phyloP scores from a whole-genome alignment of 2,797 vertebrate genomes.

The Neosalanx taihuensis region DNA sequence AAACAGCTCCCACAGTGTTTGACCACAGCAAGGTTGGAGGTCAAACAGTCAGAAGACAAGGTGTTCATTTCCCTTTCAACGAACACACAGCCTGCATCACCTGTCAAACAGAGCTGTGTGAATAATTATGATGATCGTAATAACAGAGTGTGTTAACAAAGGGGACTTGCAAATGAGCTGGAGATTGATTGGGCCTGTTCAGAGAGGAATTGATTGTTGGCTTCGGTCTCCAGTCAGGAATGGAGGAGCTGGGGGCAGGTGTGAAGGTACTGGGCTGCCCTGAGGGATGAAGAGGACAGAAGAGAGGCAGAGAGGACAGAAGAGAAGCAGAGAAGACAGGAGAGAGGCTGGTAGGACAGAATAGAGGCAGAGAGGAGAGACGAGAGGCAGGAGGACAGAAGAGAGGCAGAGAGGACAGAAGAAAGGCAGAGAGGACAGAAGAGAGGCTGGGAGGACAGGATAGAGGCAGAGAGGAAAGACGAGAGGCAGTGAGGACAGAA shows the following conservation, averaged over 20 bases:
- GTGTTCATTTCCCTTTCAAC: background rate
- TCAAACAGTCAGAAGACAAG: background rate
- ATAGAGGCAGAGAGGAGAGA: background rate
- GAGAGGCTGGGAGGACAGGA: background rate
- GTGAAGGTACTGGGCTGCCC: background rate
- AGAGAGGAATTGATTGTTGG: conserved; percentile 54
- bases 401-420: conserved; percentile 1
- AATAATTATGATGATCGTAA: conserved; percentile 60
- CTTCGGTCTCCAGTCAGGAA: conserved; percentile 29
- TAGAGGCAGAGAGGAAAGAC: background rate
- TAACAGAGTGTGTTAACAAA: conserved; percentile 52
- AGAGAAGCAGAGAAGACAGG: background rate
- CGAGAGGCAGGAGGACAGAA: background rate
- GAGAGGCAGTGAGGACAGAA: background rate
- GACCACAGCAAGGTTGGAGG: background rate
- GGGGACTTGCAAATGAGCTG: conserved; percentile 61
- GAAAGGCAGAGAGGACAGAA: background rate
- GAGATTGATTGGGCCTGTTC: conserved; percentile 56
- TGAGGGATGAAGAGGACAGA: background rate
- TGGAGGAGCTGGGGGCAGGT: conserved; percentile 28
- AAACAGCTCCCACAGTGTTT: background rate
- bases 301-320: background rate
- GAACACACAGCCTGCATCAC: background rate
- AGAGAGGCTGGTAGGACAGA: background rate
- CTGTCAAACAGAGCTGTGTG: conserved; percentile 2